Evolutionary conservation across 1,140 invertebrate species (phyloP), one percentile per base, ranked within the genome.

Genomic region (Drosophila nasuta): DNA sequence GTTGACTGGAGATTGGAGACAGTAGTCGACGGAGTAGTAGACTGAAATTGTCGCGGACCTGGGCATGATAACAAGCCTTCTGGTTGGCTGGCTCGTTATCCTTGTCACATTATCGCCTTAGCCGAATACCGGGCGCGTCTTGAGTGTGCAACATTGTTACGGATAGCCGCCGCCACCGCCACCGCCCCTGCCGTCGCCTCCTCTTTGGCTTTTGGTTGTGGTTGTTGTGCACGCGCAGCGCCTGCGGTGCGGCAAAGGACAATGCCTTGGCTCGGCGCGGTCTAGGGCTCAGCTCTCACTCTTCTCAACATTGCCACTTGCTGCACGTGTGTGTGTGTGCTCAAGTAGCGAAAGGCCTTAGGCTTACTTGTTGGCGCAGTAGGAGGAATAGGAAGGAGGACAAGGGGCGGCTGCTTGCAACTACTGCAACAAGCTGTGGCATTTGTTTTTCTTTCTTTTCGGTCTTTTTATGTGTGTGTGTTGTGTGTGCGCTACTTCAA

Each of bases 21-120:
- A 30, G 51, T 52, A 11, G 38, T 3, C 35, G 35, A 38, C 25
- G 10, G 4, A 8, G 33, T 33, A 33, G 51, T 52, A 30, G 49
- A 43, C 17, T 38, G 46, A 11, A 60, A 59, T 49, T 60, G 56
- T 51, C 35, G 56, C 46, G 33, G 46, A n/a, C 51, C 35, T 28
- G 58, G 25, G 65, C 38, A 52, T 75, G 83, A 88, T 83, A 83
- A 88, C 70, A 82, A 86, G 82, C 51, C 75, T 51, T 48, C 75
- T 63, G 33, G 67, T 75, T 72, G 52, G 73, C 62, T 74, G 70
- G 43, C 81, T 88, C 78, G 85, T 88, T 88, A 89, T 88, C 85
- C 85, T 89, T 88, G 85, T 83, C 85, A 83, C 85, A 89, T 88
- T 88, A 88, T 85, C 85, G 85, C 85, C 85, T 89, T 77, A 88